Evolutionary conservation across 2,113 vertebrate species (phyloP), one percentile per base, ranked within the genome.

Genomic region (Todiramphus chloris): DNA sequence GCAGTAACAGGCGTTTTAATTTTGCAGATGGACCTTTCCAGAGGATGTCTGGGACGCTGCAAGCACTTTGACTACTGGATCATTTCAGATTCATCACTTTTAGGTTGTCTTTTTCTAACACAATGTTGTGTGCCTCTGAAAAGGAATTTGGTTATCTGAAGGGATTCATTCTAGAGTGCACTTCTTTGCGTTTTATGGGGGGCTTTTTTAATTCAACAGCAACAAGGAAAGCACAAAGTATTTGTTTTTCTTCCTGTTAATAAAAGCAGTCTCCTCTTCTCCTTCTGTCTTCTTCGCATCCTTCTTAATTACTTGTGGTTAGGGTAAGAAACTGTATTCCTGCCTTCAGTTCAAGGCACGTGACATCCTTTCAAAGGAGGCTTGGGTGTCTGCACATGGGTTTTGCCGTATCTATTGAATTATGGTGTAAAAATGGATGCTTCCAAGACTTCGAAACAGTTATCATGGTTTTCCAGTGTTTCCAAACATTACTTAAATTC

Each of bases 1-100:
- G 39, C 2, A 60, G 2, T 4, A 43, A 33, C 3, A 2, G 15
- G 37, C 2, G 0, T 9, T 43, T 46, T 41, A 13, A 50, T 55
- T 93, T 27, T 74, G 66, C 55, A 89, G 55, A 60, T 18, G 20
- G n/a, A 24, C 31, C 46, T 67, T 89, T 63, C 74, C 48, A 27
- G 83, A 56, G 50, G n/a, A 24, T 33, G 28, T 3, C 56, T 50
- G 11, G 46, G 30, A 20, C 46, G 58, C 70, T 37, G 30, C 59
- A 67, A 86, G 86, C 39, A 16, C 41, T 50, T 20, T 28, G 33
- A 48, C 21, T 28, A 16, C 37, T 10, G 25, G 13, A 8, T 39
- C 2, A 27, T 74, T 66, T 7, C n/a, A 30, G 7, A n/a, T 43
- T 53, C 41, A 12, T 56, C 44, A 10, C n/a, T 73, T 50, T 10